Conservation (phyloP, 2,113 vertebrate species). For the Ascaphus truei region DNA sequence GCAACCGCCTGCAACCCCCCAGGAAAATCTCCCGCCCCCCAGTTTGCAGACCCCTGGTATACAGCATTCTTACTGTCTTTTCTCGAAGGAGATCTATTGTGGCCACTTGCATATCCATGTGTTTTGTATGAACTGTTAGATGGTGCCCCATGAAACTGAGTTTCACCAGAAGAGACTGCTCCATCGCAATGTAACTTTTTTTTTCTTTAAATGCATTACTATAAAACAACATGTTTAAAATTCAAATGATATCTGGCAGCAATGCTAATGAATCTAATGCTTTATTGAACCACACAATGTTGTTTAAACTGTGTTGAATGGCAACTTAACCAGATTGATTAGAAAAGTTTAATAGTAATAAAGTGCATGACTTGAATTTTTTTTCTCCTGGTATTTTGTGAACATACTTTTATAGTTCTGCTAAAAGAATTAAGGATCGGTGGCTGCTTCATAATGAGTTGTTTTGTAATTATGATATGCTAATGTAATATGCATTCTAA, state of each 20-base stretch:
- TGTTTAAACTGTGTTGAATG: conserved; percentile 47
- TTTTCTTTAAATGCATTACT: neutral
- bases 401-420: conserved; percentile 46
- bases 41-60: no score
- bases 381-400: conserved; percentile 33
- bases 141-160: no score
- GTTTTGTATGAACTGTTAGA: no score
- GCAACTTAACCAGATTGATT: conserved; percentile 52
- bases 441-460: conserved; percentile 24
- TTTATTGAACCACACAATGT: conserved; percentile 39
- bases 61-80: no score
- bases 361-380: conserved; percentile 46
- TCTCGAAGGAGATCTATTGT: no score
- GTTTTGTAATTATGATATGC: conserved; percentile 37
- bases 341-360: conserved; percentile 53
- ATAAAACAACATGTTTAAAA: neutral
- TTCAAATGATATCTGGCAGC: neutral
- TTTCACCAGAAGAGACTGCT: no score
- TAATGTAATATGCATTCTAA: neutral
- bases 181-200: no score
- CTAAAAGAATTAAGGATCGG: conserved; percentile 37
- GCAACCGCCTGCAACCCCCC: no score
- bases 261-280: conserved; percentile 31
- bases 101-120: no score
- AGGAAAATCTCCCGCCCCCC: no score